Percentiles rank a stretch among this genome's conserved stretches.
Conservation (phyloP, 2,797 vertebrate genomes). For the Sternarchorhynchus goeldii region DNA sequence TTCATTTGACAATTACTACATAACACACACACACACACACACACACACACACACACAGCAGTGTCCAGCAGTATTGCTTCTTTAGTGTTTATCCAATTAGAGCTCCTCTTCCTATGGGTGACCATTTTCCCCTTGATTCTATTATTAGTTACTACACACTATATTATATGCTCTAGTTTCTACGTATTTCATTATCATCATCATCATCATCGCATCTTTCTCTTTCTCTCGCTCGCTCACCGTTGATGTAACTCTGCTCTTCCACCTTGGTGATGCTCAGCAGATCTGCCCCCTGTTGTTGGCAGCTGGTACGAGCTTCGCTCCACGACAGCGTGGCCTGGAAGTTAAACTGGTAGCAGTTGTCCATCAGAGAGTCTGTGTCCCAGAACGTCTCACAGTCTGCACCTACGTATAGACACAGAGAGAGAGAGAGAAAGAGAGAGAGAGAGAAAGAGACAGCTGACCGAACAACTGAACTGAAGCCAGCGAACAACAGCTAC, state of each 20-base stretch:
- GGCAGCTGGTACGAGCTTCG: conserved; percentile 93
- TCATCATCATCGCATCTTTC: background rate
- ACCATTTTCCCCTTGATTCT: too few relatives aligned
- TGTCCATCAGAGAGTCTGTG: conserved; percentile 89
- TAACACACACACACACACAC: background rate
- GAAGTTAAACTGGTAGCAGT: conserved; percentile 99
- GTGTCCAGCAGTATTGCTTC: too few relatives aligned
- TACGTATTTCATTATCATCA: background rate
- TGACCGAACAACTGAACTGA: background rate
- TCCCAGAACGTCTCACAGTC: conserved; percentile 98
- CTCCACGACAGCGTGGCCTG: conserved; percentile 92
- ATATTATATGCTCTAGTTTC: background rate
- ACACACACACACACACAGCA: too few relatives aligned
- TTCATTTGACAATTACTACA: background rate
- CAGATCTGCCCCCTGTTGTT: conserved; percentile 93
- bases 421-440: background rate
- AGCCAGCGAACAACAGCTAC: conserved; percentile 6
- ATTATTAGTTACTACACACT: too few relatives aligned
- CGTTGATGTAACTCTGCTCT: conserved; percentile 97
- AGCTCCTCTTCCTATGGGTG: too few relatives aligned
- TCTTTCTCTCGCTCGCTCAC: conserved; percentile 68
- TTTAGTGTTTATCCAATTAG: too few relatives aligned
- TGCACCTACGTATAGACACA: conserved; percentile 70
- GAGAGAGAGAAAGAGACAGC: background rate
- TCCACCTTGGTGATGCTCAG: conserved; percentile 95